Percentiles rank a stretch among this genome's conserved stretches.
phyloP scores from a whole-genome alignment of 2,888 invertebrate species.

The Tenodera sinensis region DNA sequence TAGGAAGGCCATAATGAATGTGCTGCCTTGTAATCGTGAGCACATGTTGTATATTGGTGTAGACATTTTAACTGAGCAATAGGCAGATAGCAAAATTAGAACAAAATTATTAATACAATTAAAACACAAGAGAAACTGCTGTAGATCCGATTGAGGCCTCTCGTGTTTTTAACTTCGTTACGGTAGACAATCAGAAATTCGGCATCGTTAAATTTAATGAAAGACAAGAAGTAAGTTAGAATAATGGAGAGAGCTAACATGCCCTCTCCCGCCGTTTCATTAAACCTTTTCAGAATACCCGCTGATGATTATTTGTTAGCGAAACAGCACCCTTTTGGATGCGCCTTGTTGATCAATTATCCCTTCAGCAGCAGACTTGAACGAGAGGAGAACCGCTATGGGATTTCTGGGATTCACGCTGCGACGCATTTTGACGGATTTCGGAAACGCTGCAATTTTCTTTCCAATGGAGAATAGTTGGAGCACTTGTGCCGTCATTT shows the following conservation, averaged over 20 bases:
- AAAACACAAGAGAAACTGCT: neutral
- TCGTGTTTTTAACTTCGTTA: neutral
- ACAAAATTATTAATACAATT: neutral
- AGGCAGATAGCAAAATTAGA: neutral
- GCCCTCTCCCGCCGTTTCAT: neutral
- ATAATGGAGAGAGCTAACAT: neutral
- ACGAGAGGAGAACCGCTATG: neutral
- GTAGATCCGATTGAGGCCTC: neutral
- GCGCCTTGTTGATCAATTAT: neutral
- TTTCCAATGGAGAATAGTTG: neutral
- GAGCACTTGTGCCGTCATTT: neutral
- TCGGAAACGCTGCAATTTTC: neutral
- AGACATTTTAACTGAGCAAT: too few species aligned
- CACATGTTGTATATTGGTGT: too few species aligned
- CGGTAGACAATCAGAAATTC: neutral
- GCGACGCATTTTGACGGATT: neutral
- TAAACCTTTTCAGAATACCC: neutral
- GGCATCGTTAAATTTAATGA: neutral
- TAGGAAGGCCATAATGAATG: too few species aligned
- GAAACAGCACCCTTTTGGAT: neutral
- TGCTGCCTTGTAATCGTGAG: too few species aligned
- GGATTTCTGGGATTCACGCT: neutral
- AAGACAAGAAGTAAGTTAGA: neutral
- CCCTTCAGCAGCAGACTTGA: neutral
- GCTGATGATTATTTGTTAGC: neutral